phyloP scores from a whole-genome alignment of 1,140 invertebrate species.

The Papilio helenus region DNA sequence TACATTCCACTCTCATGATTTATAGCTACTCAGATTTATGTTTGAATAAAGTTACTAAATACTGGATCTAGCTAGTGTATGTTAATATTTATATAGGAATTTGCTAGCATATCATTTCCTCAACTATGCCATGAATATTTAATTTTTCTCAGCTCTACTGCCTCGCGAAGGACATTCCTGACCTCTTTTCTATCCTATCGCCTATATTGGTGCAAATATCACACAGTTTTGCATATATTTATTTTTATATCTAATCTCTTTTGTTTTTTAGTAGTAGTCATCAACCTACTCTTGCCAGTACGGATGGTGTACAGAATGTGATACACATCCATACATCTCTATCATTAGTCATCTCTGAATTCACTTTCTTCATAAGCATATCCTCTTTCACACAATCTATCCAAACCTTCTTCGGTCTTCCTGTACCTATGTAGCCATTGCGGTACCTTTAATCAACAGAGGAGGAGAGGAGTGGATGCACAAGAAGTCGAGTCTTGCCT shows the following conservation, averaged over 20 bases:
- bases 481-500: too few species aligned
- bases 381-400: too few species aligned
- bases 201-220: neutral
- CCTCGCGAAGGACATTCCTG: conserved; percentile 1
- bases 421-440: too few species aligned
- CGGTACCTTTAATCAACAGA: too few species aligned
- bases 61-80: neutral
- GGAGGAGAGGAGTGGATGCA: too few species aligned
- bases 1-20: conserved; percentile 31
- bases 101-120: neutral
- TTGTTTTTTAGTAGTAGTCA: too few species aligned
- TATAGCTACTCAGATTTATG: conserved; percentile 31
- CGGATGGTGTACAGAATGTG: too few species aligned
- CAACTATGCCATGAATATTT: neutral
- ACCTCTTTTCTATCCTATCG: neutral
- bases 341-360: too few species aligned
- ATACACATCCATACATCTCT: too few species aligned
- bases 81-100: neutral
- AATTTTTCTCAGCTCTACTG: neutral
- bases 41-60: neutral
- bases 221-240: neutral
- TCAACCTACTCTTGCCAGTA: too few species aligned
- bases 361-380: too few species aligned
- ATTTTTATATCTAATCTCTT: neutral
- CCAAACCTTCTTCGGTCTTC: too few species aligned